Evolutionary conservation across 1,140 invertebrate species (phyloP).

Genomic region (Drosophila pruinosa): DNA sequence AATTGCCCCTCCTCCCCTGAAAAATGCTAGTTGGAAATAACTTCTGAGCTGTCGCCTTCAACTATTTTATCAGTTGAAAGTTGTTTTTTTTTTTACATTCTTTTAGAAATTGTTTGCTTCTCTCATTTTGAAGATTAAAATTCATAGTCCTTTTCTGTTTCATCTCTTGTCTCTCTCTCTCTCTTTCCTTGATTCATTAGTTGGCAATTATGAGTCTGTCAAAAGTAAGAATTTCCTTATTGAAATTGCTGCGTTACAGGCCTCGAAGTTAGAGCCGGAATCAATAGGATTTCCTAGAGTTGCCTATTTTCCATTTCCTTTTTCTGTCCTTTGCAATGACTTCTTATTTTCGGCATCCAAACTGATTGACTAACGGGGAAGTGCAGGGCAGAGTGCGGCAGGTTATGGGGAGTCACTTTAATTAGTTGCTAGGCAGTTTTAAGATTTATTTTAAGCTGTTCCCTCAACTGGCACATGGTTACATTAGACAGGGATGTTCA

Average conservation of each 20-base stretch:
- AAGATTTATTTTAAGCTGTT: slow-evolving; percentile 3
- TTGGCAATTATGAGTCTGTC: slow-evolving; percentile 64
- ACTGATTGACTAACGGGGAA: not conserved
- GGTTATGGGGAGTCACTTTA: slow-evolving; percentile 8
- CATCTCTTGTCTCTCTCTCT: not conserved
- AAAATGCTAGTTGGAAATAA: slow-evolving; percentile 46
- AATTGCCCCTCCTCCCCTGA: slow-evolving; percentile 47
- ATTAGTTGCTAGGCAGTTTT: slow-evolving; percentile 39
- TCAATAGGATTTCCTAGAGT: slow-evolving; percentile 47
- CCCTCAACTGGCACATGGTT: slow-evolving; percentile 14
- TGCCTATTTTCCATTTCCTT: slow-evolving; percentile 29
- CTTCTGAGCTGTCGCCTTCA: slow-evolving; percentile 46
- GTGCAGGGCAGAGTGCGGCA: not conserved
- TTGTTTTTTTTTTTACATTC: not conserved
- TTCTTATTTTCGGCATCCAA: slow-evolving; percentile 19
- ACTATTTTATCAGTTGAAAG: slow-evolving; percentile 55
- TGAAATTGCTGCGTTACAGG: slow-evolving; percentile 42
- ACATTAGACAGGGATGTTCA: not conserved
- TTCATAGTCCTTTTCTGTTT: not conserved
- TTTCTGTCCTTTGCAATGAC: slow-evolving; percentile 6
- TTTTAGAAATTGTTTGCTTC: not conserved
- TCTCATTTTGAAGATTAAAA: slow-evolving; percentile 35
- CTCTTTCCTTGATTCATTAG: slow-evolving; percentile 41
- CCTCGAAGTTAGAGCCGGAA: slow-evolving; percentile 3
- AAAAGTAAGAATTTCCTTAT: slow-evolving; percentile 57